Percentiles rank a stretch among this genome's conserved stretches.
phyloP scores from a whole-genome alignment of 2,888 invertebrate species.

The Chymomyza fuscimana region DNA sequence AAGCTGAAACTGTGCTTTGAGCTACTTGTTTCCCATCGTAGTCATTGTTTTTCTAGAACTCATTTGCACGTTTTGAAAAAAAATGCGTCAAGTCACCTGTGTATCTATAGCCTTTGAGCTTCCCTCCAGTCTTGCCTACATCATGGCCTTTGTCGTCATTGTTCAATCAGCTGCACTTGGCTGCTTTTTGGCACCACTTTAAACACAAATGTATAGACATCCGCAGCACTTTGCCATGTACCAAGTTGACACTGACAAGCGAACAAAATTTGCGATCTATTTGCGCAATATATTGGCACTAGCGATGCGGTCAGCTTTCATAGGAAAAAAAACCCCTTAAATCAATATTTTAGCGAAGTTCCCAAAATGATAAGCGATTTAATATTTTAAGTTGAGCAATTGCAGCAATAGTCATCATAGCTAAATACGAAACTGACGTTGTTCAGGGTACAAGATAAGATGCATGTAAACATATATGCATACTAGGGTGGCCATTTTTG shows the following conservation, averaged over 20 bases:
- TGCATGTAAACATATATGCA: not conserved
- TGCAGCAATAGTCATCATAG: not conserved
- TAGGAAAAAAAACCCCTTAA: not conserved
- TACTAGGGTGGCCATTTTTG: too few relatives aligned
- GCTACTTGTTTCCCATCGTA: not conserved
- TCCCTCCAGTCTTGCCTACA: not conserved
- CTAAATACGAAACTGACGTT: not conserved
- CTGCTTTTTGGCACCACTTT: slow-evolving; percentile 5
- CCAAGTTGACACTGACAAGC: slow-evolving; percentile 49
- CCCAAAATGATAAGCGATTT: slow-evolving; percentile 11
- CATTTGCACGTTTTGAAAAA: not conserved
- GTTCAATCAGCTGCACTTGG: not conserved
- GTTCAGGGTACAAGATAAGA: not conserved
- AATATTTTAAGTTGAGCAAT: not conserved
- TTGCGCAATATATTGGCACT: slow-evolving; percentile 55
- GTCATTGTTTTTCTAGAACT: not conserved
- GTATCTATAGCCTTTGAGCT: not conserved
- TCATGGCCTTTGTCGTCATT: not conserved
- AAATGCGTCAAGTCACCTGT: not conserved
- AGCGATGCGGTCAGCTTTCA: slow-evolving; percentile 12
- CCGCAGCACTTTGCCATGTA: slow-evolving; percentile 4
- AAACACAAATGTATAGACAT: not conserved
- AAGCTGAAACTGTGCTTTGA: not conserved
- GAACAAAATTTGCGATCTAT: slow-evolving; percentile 52
- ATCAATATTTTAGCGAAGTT: not conserved